phyloP scores from a whole-genome alignment of 2,888 invertebrate genomes.

The Spatulosminthurus flaviceps region DNA sequence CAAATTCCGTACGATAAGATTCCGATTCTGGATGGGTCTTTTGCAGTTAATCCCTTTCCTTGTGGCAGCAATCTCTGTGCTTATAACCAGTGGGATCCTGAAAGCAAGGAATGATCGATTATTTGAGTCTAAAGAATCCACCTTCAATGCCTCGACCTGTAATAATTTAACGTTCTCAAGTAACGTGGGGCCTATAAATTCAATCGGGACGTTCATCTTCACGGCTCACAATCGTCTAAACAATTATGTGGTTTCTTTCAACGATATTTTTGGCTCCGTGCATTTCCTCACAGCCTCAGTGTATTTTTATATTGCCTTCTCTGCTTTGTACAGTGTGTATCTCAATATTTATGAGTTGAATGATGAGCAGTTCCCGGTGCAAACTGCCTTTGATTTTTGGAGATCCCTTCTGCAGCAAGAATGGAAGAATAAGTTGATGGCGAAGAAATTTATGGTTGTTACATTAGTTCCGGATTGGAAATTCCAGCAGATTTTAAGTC shows the following conservation, averaged over 20 bases:
- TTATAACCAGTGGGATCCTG: constrained; percentile 28
- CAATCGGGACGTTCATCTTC: constrained; percentile 36
- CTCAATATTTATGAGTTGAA: constrained; percentile 35
- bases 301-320: constrained; percentile 44
- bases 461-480: constrained; percentile 34
- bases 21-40: constrained; percentile 42
- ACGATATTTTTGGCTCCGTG: constrained; percentile 28
- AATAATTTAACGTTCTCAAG: constrained; percentile 34
- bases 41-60: constrained; percentile 41
- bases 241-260: constrained; percentile 33
- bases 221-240: constrained; percentile 35
- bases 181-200: constrained; percentile 37
- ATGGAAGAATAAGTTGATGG: constrained; percentile 25
- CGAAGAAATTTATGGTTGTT: constrained; percentile 38
- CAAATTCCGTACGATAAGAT: constrained; percentile 6
- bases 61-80: constrained; percentile 10
- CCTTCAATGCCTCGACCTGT: background rate
- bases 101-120: constrained; percentile 2
- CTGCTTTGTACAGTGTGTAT: constrained; percentile 34
- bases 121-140: constrained; percentile 1
- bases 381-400: constrained; percentile 47
- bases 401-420: constrained; percentile 18
- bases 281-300: constrained; percentile 34
- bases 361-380: constrained; percentile 44
- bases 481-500: constrained; percentile 41